Base-by-base conservation (phyloP, 2,113 vertebrate genomes). In the Neogale vison region DNA sequence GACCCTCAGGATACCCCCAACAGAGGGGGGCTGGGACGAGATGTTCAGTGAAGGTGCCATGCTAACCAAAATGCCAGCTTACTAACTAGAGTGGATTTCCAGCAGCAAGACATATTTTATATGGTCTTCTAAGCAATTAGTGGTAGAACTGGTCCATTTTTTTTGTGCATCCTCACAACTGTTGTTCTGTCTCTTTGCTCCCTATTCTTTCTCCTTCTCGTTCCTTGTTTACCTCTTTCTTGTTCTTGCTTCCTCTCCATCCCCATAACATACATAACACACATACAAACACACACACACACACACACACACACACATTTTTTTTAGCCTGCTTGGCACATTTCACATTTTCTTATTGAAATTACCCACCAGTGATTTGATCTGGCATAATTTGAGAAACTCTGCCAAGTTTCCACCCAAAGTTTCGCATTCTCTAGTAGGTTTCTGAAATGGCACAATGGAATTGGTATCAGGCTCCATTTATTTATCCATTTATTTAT, bases 381-480 rank as follows among this genome's bases (percentile, higher is more conserved):
- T 71, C n/a, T 77, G 63, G 88, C 50, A 20, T 95, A n/a, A 72
- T 85, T 45, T 94, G 52, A 93, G 67, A 94, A 86, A 3, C 4
- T 88, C 12, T 1, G 31, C 10, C 20, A 55, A 55, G 55, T 74
- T 96, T 92, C 5, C 23, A 67, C 69, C 24, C 59, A 31, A 61
- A 85, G 45, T 96, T 88, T 93, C 59, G 12, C 90, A 26, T 91
- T 88, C 14, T 23, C 5, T 65, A 39, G 21, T 87, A 79, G 89
- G 57, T 95, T 65, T 81, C 84, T 76, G 24, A 77, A 69, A 55
- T 50, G 76, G 59, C 31, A 87, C 23, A 92, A 69, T 1, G 9
- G 9, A 96, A 93, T 26, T 92, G 76, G 24, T 71, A n/a, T 42
- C 67, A 67, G 17, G 50, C 50, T 52, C 50, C 50, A 5, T 52